Evolutionary conservation across 2,113 vertebrate species (phyloP), one percentile per base, ranked within the genome.

Genomic region (Pundamilia nyererei): DNA sequence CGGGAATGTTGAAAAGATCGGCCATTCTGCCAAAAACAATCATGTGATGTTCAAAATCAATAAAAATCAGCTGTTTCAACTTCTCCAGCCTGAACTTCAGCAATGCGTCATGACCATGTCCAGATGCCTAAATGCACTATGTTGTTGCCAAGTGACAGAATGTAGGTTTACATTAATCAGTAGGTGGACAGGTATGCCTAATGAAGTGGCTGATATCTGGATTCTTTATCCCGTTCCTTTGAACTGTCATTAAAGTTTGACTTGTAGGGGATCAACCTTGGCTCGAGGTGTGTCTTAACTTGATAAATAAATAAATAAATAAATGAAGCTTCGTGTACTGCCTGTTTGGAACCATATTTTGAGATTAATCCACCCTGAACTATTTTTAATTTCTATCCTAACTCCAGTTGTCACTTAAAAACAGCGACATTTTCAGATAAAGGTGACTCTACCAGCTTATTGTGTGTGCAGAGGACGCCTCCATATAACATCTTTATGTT

Each of bases 1-100:
- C 21, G 13, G 7, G 2, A 72, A 0, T 72, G 17, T 15, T 72
- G 0, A 65, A 40, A 45, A 72, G 21, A 0, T 9, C 21, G 5
- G 21, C 1, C 21, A 45, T 15, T 72, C 68, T 45, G 3, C 1
- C 38, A 45, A 24, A 42, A 72, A 15, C n/a, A 42, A 72, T 24
- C 38, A 70, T 42, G 38, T 42, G 21, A 17, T 42, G 38, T 72
- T 72, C 68, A 72, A 72, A 47, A 15, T 45, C 38, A 42, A 42
- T 10, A 42, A 45, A 29, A 29, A 65, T 29, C 9, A 45, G 24
- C 14, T 47, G 40, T 45, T 72, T 72, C 21, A 68, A 40, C 35
- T 68, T 68, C 7, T 58, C 14, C 56, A 9, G 14, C 26, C 26
- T 70, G 35, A 68, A 40, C 35, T 70, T 70, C 33, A 40, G 35